Percentiles rank a stretch among this genome's conserved stretches.
phyloP scores from a whole-genome alignment of 1,140 invertebrate genomes.

The Manduca sexta region DNA sequence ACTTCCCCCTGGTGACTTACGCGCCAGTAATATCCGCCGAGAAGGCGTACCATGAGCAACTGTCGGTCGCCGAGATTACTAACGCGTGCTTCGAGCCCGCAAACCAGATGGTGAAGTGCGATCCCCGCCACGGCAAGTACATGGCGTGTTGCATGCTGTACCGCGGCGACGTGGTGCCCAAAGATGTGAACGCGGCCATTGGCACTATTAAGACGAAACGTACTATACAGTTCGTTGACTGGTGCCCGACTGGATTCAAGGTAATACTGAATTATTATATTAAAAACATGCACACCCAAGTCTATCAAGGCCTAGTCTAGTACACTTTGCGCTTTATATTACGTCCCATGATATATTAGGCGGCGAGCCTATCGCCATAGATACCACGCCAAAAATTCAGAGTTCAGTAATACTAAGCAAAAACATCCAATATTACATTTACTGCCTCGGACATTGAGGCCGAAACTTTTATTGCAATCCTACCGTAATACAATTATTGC shows the following conservation, averaged over 20 bases:
- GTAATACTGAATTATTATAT: too few relatives aligned
- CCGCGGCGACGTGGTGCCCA: conserved; percentile 81
- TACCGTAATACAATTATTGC: too few relatives aligned
- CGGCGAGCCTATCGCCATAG: too few relatives aligned
- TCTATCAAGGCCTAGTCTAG: too few relatives aligned
- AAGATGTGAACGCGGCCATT: conserved; percentile 90
- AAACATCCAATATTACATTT: too few relatives aligned
- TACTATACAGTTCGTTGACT: conserved; percentile 91
- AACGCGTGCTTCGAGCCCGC: conserved; percentile 91
- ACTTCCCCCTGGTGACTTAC: conserved; percentile 90
- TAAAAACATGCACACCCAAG: too few relatives aligned
- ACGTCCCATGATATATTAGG: too few relatives aligned
- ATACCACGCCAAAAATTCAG: too few relatives aligned
- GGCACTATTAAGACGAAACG: conserved; percentile 88
- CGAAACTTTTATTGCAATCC: too few relatives aligned
- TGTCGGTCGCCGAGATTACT: conserved; percentile 89
- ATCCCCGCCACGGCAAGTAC: conserved; percentile 90
- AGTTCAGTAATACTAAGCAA: too few relatives aligned
- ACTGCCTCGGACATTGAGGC: too few relatives aligned
- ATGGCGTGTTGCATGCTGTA: conserved; percentile 91
- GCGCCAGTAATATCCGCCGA: conserved; percentile 89
- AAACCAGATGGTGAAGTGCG: conserved; percentile 94
- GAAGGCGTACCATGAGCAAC: conserved; percentile 88
- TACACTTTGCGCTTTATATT: too few relatives aligned
- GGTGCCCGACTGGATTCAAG: conserved; percentile 91